Conservation (phyloP, 1,140 invertebrate species). For the Anadara kagoshimensis region DNA sequence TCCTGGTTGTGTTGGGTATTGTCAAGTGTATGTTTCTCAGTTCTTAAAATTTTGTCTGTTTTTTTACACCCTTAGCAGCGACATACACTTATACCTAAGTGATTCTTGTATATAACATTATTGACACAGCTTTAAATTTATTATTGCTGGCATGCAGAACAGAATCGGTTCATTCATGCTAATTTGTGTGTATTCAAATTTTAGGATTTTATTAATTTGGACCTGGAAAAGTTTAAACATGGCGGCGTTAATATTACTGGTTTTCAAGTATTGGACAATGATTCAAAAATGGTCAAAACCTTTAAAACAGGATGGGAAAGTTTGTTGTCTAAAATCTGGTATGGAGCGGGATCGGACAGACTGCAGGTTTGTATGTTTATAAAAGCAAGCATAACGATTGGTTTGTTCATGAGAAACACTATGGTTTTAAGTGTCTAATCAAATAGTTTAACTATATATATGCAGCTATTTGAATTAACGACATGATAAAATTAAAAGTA, state of each 20-base stretch:
- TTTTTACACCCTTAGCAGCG: too few relatives aligned
- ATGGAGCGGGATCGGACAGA: slow-evolving; percentile 47
- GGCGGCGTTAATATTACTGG: slow-evolving; percentile 74
- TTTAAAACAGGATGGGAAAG: slow-evolving; percentile 55
- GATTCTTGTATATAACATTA: too few relatives aligned
- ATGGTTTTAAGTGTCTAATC: too few relatives aligned
- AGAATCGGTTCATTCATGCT: background rate
- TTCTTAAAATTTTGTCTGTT: too few relatives aligned
- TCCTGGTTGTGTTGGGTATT: too few relatives aligned
- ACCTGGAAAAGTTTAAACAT: slow-evolving; percentile 70
- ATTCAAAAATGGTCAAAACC: slow-evolving; percentile 32
- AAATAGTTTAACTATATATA: too few relatives aligned
- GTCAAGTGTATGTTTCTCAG: too few relatives aligned
- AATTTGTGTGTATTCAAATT: background rate
- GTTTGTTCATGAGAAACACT: too few relatives aligned
- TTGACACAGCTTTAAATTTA: too few relatives aligned
- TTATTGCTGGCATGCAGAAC: background rate
- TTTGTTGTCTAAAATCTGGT: slow-evolving; percentile 48
- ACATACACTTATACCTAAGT: too few relatives aligned
- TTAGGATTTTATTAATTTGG: slow-evolving; percentile 66
- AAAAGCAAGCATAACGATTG: background rate
- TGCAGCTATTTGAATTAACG: too few relatives aligned
- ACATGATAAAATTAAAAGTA: too few relatives aligned
- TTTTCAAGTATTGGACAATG: slow-evolving; percentile 68
- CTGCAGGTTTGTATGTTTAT: slow-evolving; percentile 46